phyloP scores from a whole-genome alignment of 1,140 invertebrate genomes.

The Caenorhabditis tropicalis region DNA sequence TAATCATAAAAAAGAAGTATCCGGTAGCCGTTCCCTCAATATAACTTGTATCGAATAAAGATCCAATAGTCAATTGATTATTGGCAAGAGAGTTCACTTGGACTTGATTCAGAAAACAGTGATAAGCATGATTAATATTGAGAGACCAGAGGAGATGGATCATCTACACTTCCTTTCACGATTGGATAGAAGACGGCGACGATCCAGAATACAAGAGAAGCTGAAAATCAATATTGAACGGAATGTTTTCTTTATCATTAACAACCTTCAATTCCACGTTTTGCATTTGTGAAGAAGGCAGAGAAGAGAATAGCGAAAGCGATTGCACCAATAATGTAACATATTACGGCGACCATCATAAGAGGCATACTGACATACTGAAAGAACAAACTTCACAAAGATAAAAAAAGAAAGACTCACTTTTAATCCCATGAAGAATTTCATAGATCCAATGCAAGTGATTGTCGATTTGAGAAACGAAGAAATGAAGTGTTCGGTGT shows the following conservation, averaged over 20 bases:
- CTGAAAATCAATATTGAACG: background rate
- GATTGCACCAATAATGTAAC: constrained; percentile 28
- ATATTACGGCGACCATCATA: constrained; percentile 23
- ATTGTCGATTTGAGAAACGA: constrained; percentile 41
- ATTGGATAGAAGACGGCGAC: background rate
- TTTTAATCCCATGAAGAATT: constrained; percentile 33
- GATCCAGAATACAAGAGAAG: constrained; percentile 5
- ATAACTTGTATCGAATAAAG: constrained; percentile 8
- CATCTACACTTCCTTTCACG: background rate
- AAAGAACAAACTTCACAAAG: background rate
- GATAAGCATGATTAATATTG: constrained; percentile 35
- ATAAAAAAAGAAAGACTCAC: background rate
- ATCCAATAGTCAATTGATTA: constrained; percentile 9
- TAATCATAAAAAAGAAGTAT: constrained; percentile 36
- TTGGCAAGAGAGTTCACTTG: background rate
- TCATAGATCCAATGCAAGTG: constrained; percentile 25
- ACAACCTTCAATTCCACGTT: constrained; percentile 34
- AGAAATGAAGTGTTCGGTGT: constrained; percentile 47
- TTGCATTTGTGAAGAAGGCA: constrained; percentile 30
- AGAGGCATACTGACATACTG: constrained; percentile 5
- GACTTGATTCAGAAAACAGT: background rate
- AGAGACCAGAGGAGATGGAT: background rate
- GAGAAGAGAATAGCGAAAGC: constrained; percentile 40
- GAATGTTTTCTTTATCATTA: background rate
- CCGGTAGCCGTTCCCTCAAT: constrained; percentile 18